Base-by-base conservation (phyloP, 2,888 invertebrate species). In the Teleogryllus oceanicus region DNA sequence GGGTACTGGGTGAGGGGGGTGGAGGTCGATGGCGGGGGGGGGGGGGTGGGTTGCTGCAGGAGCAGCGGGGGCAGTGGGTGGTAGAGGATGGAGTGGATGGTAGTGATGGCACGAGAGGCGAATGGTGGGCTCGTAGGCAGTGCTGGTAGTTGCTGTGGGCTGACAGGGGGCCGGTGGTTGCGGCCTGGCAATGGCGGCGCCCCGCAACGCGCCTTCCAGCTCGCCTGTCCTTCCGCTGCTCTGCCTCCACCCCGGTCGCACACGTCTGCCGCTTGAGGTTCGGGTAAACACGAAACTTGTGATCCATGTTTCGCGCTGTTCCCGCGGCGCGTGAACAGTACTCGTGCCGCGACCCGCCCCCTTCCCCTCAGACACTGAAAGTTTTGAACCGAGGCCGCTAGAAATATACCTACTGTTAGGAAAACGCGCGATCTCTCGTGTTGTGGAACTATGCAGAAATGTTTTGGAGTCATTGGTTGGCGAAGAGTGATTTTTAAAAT, bases 281-380 rank as follows among this genome's bases (percentile, higher is more conserved):
- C 62, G 62, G 16, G 62, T 62, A 62, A 62, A 62, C 62, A 62
- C 62, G 16, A 62, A 62, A 62, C 62, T 62, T 62, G n/a, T 62
- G 62, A 62, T 62, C 62, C 62, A 62, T 62, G 62, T 62, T 62
- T 62, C 62, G 62, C 62, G 16, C 16, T 62, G 62, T 62, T 18
- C 62, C n/a, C 5, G 16, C n/a, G 62, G 62, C 62, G 62, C n/a
- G 62, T 62, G 13, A 62, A 62, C 62, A 62, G 62, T 62, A 10
- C 62, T 18, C 62, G 62, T n/a, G 10, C 62, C n/a, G n/a, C n/a
- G 62, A 62, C 62, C 62, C 62, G 13, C n/a, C 12, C n/a, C 13
- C 62, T 4, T 12, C 62, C 13, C 62, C 5, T 37, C 37, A 37
- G 37, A 37, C 37, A 37, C 16, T 13, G 5, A 1, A 62, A 62